Conservation (phyloP, 2,888 invertebrate species). For the Nomada lathburiana region DNA sequence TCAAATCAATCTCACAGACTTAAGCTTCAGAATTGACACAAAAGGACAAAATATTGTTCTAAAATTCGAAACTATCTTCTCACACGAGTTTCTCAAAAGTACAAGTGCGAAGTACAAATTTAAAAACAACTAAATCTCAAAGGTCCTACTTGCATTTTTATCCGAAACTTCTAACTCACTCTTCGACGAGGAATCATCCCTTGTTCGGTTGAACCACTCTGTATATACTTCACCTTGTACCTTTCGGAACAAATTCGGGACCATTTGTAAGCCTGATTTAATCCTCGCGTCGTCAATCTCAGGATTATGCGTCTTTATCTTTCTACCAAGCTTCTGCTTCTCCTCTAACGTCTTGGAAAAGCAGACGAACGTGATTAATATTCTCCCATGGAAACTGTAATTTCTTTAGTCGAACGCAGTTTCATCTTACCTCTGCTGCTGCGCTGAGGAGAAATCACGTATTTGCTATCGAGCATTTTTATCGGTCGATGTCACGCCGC, state of each 20-base stretch:
- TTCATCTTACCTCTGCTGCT: conserved; percentile 17
- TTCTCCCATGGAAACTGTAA: conserved; percentile 3
- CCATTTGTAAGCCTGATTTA: conserved; percentile 21
- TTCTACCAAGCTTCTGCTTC: not conserved
- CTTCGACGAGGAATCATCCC: too few species aligned
- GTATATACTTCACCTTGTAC: too few species aligned
- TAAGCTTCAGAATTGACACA: too few species aligned
- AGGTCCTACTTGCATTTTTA: too few species aligned
- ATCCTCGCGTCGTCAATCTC: conserved; percentile 9
- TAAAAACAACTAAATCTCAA: too few species aligned
- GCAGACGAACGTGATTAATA: conserved; percentile 37
- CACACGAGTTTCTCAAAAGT: too few species aligned
- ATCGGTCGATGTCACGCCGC: conserved; percentile 42
- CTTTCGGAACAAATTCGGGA: not conserved
- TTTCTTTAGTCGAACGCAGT: conserved; percentile 6
- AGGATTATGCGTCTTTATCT: conserved; percentile 13
- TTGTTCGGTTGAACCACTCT: too few species aligned
- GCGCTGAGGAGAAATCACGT: conserved; percentile 35
- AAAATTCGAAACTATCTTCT: too few species aligned
- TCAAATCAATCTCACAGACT: too few species aligned
- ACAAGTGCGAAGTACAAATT: too few species aligned
- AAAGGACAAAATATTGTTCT: too few species aligned
- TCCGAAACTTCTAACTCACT: too few species aligned
- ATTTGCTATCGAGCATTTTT: conserved; percentile 58
- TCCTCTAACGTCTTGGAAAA: not conserved